A percentile compares a stretch with the other conserved stretches of the same genome.
phyloP scores from a whole-genome alignment of 2,797 vertebrate genomes.

The Paguma larvata region DNA sequence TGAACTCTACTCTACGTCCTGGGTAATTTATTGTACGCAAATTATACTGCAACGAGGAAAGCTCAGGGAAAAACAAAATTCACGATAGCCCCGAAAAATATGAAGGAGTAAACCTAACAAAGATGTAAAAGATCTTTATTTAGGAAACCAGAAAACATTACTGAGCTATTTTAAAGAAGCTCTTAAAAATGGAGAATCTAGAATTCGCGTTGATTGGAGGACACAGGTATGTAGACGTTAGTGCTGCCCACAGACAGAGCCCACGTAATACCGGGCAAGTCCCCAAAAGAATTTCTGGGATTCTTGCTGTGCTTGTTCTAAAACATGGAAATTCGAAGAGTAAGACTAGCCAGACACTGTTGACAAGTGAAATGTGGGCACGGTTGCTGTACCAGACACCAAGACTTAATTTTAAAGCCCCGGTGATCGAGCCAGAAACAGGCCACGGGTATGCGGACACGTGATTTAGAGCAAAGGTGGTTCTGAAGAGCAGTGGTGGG shows the following conservation, averaged over 20 bases:
- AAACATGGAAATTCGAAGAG: background rate
- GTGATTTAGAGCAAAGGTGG: background rate
- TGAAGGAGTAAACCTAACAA: background rate
- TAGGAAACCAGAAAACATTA: background rate
- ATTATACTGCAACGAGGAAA: background rate
- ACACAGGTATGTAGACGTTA: accelerated
- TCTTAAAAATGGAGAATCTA: background rate
- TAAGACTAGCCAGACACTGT: background rate
- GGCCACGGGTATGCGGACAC: accelerated
- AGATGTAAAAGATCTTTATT: background rate
- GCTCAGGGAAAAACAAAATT: background rate
- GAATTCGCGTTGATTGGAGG: background rate
- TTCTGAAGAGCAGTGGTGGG: background rate
- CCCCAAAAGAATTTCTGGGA: background rate
- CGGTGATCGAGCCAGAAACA: accelerated
- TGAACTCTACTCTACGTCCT: background rate
- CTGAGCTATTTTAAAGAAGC: background rate
- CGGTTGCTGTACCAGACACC: background rate
- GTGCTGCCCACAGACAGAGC: accelerated
- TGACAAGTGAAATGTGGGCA: accelerated
- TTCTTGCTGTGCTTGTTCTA: accelerated
- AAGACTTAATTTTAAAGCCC: accelerated
- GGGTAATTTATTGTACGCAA: background rate
- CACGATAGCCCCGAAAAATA: background rate
- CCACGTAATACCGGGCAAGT: background rate